Base-by-base conservation (phyloP, 2,113 vertebrate species). In the Emydocephalus ijimae region DNA sequence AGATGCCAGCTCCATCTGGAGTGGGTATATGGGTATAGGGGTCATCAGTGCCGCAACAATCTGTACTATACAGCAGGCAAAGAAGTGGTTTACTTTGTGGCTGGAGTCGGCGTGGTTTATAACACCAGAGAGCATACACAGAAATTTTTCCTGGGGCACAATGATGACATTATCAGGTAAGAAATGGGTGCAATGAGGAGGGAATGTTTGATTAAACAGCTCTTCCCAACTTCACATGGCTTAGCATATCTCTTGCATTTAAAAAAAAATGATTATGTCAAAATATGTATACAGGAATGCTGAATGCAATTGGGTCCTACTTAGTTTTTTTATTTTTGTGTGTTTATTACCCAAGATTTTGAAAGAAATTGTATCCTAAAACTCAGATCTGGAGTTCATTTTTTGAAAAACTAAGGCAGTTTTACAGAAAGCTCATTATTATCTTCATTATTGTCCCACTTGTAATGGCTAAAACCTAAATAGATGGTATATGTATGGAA, bases 81-180 rank as follows among this genome's bases (percentile, higher is more conserved):
- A 91, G 99, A 99, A 97, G 96, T 99, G 94, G 98, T 99, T 69
- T 99, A 99, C 98, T 99, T 99, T 29, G 99, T 99, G 96, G 99
- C 99, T 0, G 99, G 99, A 39, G 98, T 99, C 94, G 99, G 99
- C 57, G 99, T 99, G 97, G 99, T 99, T 81, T 99, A 99, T 96
- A 99, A 99, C 97, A 98, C 98, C 96, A 97, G 99, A 15, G 99
- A 99, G 57, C 99, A 99, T 97, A 98, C 97, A 92, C 99, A 99
- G 97, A 99, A 98, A 98, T 99, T 99, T 97, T 99, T 99, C 97
- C 97, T 99, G 96, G 99, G 99, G 93, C 99, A 99, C 98, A 99
- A 98, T 61, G 99, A 99, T 96, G 99, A 99, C 98, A 99, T 99
- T 96, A 99, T 99, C 98, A 99, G 99, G 99, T 99, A 97, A 97